Percentiles rank a stretch among this genome's conserved stretches.
phyloP scores from a whole-genome alignment of 2,113 vertebrate species.

The Brienomyrus longianalis region DNA sequence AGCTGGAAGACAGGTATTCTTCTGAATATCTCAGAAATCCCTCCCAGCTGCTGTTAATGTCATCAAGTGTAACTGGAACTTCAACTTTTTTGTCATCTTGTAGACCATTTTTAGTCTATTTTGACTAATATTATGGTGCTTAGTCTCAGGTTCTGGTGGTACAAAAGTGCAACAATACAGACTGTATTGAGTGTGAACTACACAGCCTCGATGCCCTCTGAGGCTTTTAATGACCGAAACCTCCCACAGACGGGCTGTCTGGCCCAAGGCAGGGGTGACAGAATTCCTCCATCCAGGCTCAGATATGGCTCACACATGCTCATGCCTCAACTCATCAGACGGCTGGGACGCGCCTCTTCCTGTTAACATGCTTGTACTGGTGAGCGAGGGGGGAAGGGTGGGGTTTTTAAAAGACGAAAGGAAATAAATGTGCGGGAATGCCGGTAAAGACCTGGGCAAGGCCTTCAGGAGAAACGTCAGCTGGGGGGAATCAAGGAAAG shows the following conservation, averaged over 20 bases:
- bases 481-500: background rate
- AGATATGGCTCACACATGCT: background rate
- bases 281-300: background rate
- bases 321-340: background rate
- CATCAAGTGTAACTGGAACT: background rate
- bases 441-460: background rate
- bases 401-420: background rate
- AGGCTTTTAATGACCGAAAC: background rate
- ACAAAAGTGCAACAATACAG: background rate
- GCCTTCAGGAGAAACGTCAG: background rate
- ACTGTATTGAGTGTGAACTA: background rate
- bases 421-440: background rate
- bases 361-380: background rate
- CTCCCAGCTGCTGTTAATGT: background rate
- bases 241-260: background rate
- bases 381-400: background rate
- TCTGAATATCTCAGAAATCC: background rate
- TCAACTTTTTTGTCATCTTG: too few species aligned
- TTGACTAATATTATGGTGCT: background rate
- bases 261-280: background rate
- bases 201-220: background rate
- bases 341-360: background rate
- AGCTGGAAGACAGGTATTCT: background rate
- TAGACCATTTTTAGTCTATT: background rate
- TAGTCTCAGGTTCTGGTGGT: background rate